Conservation (phyloP, 2,797 vertebrate genomes). For the Dallia pectoralis region DNA sequence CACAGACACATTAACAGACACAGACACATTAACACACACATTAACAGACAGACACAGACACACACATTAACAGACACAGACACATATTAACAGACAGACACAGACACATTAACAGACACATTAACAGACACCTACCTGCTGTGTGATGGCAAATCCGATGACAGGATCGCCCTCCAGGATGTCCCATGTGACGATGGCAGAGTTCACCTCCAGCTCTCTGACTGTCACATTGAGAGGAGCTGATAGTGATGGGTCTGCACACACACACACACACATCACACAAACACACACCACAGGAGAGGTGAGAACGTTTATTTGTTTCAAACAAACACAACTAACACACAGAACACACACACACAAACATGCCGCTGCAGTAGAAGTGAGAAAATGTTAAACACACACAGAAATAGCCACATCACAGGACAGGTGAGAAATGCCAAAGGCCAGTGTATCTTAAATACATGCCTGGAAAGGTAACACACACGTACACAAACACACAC, state of each 20-base stretch:
- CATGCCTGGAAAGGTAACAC: too few species aligned
- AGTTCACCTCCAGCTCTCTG: constrained; percentile 90
- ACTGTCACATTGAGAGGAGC: constrained; percentile 95
- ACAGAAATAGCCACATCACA: neutral
- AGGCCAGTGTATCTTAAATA: too few species aligned
- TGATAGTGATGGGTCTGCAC: constrained; percentile 82
- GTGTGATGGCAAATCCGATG: constrained; percentile 95
- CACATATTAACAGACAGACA: constrained; percentile 27
- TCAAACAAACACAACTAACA: neutral
- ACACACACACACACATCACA: constrained; percentile 29
- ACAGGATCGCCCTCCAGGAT: constrained; percentile 92
- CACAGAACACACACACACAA: neutral
- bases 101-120: constrained; percentile 16
- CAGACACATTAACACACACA: constrained; percentile 13
- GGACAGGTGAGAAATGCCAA: too few species aligned
- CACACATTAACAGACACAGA: constrained; percentile 3
- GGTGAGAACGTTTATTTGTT: neutral
- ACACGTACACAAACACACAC: too few species aligned
- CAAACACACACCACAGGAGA: constrained; percentile 19
- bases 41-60: neutral
- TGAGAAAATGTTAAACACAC: neutral
- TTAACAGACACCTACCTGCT: constrained; percentile 80
- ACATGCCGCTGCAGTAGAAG: neutral
- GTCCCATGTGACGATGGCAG: constrained; percentile 93
- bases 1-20: constrained; percentile 25